Conservation (phyloP, 2,113 vertebrate species). For the Lamprologus sp. region DNA sequence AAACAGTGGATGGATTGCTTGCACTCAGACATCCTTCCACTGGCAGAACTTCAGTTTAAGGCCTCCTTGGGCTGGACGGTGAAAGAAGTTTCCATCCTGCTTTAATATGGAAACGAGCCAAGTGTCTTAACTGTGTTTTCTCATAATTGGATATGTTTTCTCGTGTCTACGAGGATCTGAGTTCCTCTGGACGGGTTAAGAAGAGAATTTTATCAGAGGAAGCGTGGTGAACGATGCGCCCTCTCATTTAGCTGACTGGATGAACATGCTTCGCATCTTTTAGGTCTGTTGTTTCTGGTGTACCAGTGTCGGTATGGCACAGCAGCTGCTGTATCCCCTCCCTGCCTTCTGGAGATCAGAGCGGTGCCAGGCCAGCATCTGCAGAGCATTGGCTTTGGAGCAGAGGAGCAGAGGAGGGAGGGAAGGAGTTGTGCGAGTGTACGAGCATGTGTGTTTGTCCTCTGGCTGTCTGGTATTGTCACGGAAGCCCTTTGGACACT, state of each 20-base stretch:
- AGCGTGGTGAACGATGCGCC: neutral
- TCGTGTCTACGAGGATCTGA: neutral
- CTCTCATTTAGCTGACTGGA: neutral
- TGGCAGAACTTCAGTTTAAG: neutral
- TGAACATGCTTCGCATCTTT: neutral
- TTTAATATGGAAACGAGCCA: neutral
- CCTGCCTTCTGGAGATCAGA: neutral
- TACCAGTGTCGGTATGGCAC: neutral
- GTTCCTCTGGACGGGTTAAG: neutral
- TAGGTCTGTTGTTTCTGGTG: neutral
- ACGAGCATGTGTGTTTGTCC: neutral
- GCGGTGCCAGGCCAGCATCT: neutral
- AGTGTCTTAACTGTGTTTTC: neutral
- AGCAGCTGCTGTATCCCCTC: neutral
- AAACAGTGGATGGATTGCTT: neutral
- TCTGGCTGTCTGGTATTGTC: slow-evolving; percentile 26
- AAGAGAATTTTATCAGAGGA: neutral
- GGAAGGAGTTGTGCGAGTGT: neutral
- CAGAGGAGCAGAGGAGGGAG: neutral
- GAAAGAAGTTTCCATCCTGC: neutral
- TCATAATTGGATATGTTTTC: neutral
- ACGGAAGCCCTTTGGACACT: slow-evolving; percentile 15
- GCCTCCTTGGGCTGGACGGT: neutral
- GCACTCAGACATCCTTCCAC: neutral
- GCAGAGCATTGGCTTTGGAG: neutral